phyloP scores from a whole-genome alignment of 2,888 invertebrate genomes.

The Caenorhabditis doughertyi region DNA sequence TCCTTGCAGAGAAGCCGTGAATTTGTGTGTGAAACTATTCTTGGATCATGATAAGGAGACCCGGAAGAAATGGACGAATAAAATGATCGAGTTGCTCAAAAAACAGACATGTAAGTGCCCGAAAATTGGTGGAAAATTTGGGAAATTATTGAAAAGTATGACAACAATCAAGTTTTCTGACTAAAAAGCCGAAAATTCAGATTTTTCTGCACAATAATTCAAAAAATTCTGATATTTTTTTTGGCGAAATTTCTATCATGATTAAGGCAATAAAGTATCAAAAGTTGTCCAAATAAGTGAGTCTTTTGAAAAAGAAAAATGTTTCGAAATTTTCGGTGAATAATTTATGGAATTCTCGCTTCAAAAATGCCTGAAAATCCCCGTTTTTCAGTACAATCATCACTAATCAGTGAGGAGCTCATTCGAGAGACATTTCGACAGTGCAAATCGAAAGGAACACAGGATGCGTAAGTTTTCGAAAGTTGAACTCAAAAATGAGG shows the following conservation, averaged over 20 bases:
- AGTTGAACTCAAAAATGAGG: too few relatives aligned
- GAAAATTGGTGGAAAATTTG: not conserved
- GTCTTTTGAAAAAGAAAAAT: too few relatives aligned
- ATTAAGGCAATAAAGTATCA: too few relatives aligned
- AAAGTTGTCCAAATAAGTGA: too few relatives aligned
- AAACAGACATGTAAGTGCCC: slow-evolving; percentile 73
- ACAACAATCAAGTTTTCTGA: too few relatives aligned
- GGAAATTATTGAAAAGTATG: too few relatives aligned
- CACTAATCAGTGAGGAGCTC: slow-evolving; percentile 54
- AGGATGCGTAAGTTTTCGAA: slow-evolving; percentile 56
- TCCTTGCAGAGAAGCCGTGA: slow-evolving; percentile 67
- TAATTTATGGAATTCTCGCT: too few relatives aligned
- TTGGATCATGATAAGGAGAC: slow-evolving; percentile 65
- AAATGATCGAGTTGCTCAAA: slow-evolving; percentile 70
- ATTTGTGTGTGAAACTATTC: slow-evolving; percentile 65
- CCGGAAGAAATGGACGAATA: slow-evolving; percentile 67
- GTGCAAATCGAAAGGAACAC: slow-evolving; percentile 62
- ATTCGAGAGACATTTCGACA: slow-evolving; percentile 61
- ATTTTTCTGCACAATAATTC: too few relatives aligned
- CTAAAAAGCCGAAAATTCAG: too few relatives aligned
- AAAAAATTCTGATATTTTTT: too few relatives aligned
- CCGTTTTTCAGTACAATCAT: slow-evolving; percentile 50
- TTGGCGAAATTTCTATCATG: too few relatives aligned
- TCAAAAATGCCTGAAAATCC: not conserved
- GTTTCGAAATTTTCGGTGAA: too few relatives aligned